Evolutionary conservation across 2,888 invertebrate species (phyloP).

Genomic region (Girardia tigrina): DNA sequence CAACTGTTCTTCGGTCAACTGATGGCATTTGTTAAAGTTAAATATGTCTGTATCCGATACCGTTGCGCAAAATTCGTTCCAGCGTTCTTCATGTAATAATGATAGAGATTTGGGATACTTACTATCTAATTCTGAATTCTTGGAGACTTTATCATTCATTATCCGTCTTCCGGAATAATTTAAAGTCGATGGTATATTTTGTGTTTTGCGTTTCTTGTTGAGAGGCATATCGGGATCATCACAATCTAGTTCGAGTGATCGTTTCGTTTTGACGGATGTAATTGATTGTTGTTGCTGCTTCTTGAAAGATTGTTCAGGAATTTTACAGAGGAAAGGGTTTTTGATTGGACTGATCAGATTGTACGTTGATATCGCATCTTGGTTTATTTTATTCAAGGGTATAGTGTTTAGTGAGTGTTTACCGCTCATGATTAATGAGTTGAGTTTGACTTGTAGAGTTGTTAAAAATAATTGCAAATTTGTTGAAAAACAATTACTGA

Average conservation of each 20-base stretch:
- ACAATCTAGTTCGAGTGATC: no score
- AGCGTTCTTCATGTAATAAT: no score
- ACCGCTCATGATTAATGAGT: constrained; percentile 45
- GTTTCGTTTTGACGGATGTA: no score
- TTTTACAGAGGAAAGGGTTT: background rate
- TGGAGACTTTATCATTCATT: no score
- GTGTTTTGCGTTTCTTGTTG: constrained; percentile 38
- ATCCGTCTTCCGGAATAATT: no score
- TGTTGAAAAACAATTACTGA: constrained; percentile 75
- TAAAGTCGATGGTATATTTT: constrained; percentile 28
- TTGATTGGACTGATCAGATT: constrained; percentile 72
- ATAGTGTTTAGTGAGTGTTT: background rate
- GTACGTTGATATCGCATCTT: constrained; percentile 49
- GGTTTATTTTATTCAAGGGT: background rate
- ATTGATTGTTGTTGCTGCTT: no score
- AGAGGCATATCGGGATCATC: no score
- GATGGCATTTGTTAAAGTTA: no score
- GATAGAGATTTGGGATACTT: no score
- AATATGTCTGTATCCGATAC: no score
- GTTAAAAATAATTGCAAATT: constrained; percentile 65
- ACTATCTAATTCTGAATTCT: no score
- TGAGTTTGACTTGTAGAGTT: constrained; percentile 66
- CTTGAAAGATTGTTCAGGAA: background rate
- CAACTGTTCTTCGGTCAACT: constrained; percentile 54
- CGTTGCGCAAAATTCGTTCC: no score